A percentile compares a stretch with the other conserved stretches of the same genome.
Evolutionary conservation across 2,888 invertebrate species (phyloP).

Genomic region (Drosophila algonquin): DNA sequence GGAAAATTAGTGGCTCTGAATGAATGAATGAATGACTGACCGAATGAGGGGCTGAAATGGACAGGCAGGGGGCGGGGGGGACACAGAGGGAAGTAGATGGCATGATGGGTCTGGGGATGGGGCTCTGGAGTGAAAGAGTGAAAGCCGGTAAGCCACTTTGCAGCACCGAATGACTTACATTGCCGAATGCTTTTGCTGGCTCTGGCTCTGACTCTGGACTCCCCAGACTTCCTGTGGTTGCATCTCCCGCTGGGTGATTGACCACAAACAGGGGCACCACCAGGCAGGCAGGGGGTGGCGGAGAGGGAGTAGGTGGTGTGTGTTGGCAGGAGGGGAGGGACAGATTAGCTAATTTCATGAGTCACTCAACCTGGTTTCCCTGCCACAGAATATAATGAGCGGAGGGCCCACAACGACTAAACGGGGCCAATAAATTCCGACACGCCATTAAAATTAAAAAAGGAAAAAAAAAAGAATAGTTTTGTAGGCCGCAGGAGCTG

Average conservation of each 20-base stretch:
- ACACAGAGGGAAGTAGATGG: neutral
- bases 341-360: constrained; percentile 57
- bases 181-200: constrained; percentile 55
- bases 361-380: constrained; percentile 14
- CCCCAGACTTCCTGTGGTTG: constrained; percentile 68
- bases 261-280: constrained; percentile 24
- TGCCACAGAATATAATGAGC: constrained; percentile 23
- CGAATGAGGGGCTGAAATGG: constrained; percentile 46
- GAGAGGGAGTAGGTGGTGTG: neutral
- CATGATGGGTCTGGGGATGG: constrained; percentile 7
- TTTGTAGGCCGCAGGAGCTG: neutral
- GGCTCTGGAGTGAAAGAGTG: constrained; percentile 42
- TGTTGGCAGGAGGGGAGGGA: constrained; percentile 1
- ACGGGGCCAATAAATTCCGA: constrained; percentile 74
- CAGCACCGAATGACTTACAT: constrained; percentile 67
- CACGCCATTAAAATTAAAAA: constrained; percentile 70
- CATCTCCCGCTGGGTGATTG: constrained; percentile 64
- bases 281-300: neutral
- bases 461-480: neutral
- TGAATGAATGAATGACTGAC: constrained; percentile 42
- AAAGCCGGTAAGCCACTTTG: constrained; percentile 72
- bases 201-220: constrained; percentile 16
- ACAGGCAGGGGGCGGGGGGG: constrained; percentile 2
- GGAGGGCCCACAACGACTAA: constrained; percentile 57
- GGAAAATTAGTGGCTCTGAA: constrained; percentile 61